Evolutionary conservation across 35 echinoderm and acorn worm species (phyloP), one percentile per base, ranked within the genome.

Genomic region (Strongylocentrotus purpuratus): DNA sequence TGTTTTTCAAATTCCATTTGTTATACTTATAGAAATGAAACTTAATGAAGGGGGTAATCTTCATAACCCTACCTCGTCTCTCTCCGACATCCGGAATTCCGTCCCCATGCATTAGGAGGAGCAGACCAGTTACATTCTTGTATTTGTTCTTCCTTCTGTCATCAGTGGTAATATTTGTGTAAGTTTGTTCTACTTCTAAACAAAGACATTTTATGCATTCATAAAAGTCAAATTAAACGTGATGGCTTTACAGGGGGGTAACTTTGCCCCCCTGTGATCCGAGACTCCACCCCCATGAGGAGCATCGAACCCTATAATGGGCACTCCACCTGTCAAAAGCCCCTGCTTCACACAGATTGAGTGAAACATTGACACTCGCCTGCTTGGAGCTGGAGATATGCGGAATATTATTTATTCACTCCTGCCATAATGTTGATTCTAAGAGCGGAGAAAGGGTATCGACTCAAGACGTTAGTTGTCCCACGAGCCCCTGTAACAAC

Each of bases 391-490:
- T 28, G 20, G 28, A 78, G 65, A 78, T 78, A 78, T 78, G 65
- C 65, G 20, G 65, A 78, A 78, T 78, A 78, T 78, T 78, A 78
- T 78, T 78, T 78, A 78, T 78, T 78, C 65, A 78, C 65, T 78
- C 65, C 65, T 78, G 65, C 65, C 65, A 78, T 28, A 78, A 78
- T 78, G 65, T 78, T 78, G 65, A 78, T 78, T 78, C 65, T n/a
- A 78, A n/a, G 65, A 78, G 65, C 65, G 65, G 3, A 3, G 65
- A 78, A 78, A 78, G 65, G 65, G 65, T 78, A 78, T 78, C 65
- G 65, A 78, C 65, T 78, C 20, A 78, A 8, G 5, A 28, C 65
- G 20, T n/a, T 7, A 78, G 22, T 3, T n/a, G 15, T 78, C 65
- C 65, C 65, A 3, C 5, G 65, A n/a, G 65, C 65, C 65, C 18